Evolutionary conservation across 2,113 vertebrate genomes (phyloP), one percentile per base, ranked within the genome.

Genomic region (Oryzias melastigma): DNA sequence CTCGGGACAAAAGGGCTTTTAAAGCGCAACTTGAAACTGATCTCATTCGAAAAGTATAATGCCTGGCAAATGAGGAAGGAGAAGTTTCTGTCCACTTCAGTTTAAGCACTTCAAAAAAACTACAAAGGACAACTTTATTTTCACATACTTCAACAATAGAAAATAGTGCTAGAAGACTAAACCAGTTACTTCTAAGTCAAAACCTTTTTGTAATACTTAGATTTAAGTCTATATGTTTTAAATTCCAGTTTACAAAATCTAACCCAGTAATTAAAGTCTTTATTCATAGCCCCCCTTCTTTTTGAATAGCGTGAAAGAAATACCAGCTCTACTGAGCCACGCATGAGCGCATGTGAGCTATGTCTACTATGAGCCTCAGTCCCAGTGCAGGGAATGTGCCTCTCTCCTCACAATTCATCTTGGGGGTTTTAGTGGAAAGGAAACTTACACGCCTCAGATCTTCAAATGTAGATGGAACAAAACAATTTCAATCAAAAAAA

Each of bases 11-110:
- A 91, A 89, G 76, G 84, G 90, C 89, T 91, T 92, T 92, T 92
- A 91, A 92, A 93, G 89, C 84, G 87, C 90, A 92, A 91, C 91
- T 91, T 90, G 93, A 95, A 95, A 94, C 90, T 91, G 93, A 95
- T 93, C 94, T 94, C 85, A 91, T 91, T 93, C 79, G 86, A 92
- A 93, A 94, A 92, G 89, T 84, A 91, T 87, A 90, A 92, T 88
- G 90, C 81, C 86, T 83, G 84, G 74, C 77, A 80, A 86, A 91
- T 89, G 85, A 89, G 89, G 90, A 89, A 78, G 84, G 46, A 68
- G 74, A 78, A 71, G 14, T 80, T 91, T 90, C 66, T 67, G 85
- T 75, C 74, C 63, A 52, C 84, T 83, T 88, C 72, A 86, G 81
- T 84, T 82, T 70, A 66, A 78, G 64, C 60, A 73, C 81, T 73